phyloP scores from a whole-genome alignment of 2,797 vertebrate species.

The Chaenodraco wilsoni region DNA sequence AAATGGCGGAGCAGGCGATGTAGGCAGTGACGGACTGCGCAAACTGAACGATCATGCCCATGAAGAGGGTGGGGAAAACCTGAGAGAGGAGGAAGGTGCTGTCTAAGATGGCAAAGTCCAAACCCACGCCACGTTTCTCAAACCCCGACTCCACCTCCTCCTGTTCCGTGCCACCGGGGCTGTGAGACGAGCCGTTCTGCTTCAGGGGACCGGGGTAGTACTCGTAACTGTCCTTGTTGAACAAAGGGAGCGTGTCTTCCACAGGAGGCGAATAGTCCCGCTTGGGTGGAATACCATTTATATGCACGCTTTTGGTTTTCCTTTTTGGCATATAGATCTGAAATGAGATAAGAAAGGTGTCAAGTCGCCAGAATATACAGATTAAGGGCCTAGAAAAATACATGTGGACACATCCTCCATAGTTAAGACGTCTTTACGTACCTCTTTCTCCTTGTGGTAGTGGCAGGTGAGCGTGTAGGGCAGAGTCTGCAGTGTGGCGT shows the following conservation, averaged over 20 bases:
- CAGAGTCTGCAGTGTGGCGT: constrained; percentile 86
- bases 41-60: constrained; percentile 86
- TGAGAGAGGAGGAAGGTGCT: constrained; percentile 88
- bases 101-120: constrained; percentile 87
- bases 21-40: constrained; percentile 86
- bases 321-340: constrained; percentile 85
- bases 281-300: constrained; percentile 67
- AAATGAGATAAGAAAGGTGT: constrained; percentile 35
- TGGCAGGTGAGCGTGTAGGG: constrained; percentile 87
- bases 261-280: constrained; percentile 72
- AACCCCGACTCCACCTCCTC: constrained; percentile 56
- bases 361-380: background rate
- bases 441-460: constrained; percentile 87
- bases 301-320: constrained; percentile 71
- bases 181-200: constrained; percentile 62
- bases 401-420: background rate
- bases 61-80: constrained; percentile 86
- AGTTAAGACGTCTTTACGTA: constrained; percentile 12
- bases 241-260: constrained; percentile 65
- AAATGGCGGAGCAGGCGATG: constrained; percentile 83
- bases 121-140: constrained; percentile 82
- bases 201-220: constrained; percentile 53
- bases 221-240: constrained; percentile 61
- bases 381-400: background rate
- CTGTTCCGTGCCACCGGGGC: constrained; percentile 27